Percentiles rank a stretch among this genome's conserved stretches.
phyloP scores from a whole-genome alignment of 2,113 vertebrate species.

The Nibea albiflora region DNA sequence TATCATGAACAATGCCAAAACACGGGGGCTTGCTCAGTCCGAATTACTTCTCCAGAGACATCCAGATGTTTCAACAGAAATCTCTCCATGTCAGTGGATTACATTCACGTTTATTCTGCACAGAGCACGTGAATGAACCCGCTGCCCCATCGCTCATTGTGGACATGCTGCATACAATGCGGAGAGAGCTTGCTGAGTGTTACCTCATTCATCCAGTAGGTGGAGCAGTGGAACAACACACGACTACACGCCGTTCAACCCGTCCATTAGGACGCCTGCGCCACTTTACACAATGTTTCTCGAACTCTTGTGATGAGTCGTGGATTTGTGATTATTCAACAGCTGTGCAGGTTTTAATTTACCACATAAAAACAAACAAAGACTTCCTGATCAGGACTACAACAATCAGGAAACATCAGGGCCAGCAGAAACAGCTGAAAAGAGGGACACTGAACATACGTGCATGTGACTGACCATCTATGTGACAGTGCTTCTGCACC shows the following conservation, averaged over 20 bases:
- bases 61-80: not conserved
- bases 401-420: not conserved
- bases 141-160: not conserved
- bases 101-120: not conserved
- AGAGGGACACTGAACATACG: not conserved
- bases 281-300: not conserved
- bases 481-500: not conserved
- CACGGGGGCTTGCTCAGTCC: not conserved
- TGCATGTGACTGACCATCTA: not conserved
- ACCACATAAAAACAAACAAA: not conserved
- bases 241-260: not conserved
- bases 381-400: not conserved
- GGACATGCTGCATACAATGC: not conserved
- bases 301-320: conserved; percentile 16
- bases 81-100: not conserved
- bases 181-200: conserved; percentile 8
- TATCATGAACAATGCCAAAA: not conserved
- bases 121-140: not conserved
- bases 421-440: not conserved
- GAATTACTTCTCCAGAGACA: not conserved
- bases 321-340: not conserved
- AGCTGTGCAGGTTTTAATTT: conserved; percentile 1
- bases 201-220: conserved; percentile 50
- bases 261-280: not conserved
- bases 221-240: conserved; percentile 43